Conservation (phyloP, 2,113 vertebrate genomes). For the Labeo catla region DNA sequence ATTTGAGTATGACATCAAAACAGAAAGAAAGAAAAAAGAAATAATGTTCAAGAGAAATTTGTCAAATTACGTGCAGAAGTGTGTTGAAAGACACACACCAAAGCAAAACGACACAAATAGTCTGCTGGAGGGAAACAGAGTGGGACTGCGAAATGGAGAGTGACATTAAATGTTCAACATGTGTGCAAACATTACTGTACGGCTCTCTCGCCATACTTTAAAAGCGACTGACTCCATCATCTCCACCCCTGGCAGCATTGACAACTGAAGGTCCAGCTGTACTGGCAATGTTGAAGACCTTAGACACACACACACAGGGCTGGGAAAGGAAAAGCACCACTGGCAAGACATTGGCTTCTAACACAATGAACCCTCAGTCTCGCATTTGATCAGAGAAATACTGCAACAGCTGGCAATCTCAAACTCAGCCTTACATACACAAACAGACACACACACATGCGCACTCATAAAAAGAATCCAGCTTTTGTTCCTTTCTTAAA, state of each 20-base stretch:
- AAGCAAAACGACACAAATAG: neutral
- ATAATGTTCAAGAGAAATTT: neutral
- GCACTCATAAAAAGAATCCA: neutral
- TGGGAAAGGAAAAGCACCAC: slow-evolving; percentile 38
- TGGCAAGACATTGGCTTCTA: slow-evolving; percentile 35
- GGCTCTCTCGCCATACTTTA: neutral
- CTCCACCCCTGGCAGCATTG: slow-evolving; percentile 7
- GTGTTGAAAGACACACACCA: slow-evolving; percentile 1
- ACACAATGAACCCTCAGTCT: slow-evolving; percentile 38
- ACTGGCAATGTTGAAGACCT: neutral
- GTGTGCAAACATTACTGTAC: neutral
- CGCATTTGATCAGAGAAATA: slow-evolving; percentile 37
- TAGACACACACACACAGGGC: neutral
- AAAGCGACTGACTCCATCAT: neutral
- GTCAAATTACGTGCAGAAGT: neutral
- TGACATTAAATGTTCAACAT: slow-evolving; percentile 15
- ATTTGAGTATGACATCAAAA: neutral
- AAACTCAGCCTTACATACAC: slow-evolving; percentile 27
- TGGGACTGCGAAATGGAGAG: neutral
- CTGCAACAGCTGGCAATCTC: slow-evolving; percentile 45
- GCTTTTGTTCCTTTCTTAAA: slow-evolving; percentile 27
- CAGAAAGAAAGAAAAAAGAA: neutral
- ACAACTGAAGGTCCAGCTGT: slow-evolving; percentile 3
- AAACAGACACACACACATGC: neutral
- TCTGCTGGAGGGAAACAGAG: neutral